phyloP scores from a whole-genome alignment of 2,888 invertebrate species.

The Coelopa pilipes region DNA sequence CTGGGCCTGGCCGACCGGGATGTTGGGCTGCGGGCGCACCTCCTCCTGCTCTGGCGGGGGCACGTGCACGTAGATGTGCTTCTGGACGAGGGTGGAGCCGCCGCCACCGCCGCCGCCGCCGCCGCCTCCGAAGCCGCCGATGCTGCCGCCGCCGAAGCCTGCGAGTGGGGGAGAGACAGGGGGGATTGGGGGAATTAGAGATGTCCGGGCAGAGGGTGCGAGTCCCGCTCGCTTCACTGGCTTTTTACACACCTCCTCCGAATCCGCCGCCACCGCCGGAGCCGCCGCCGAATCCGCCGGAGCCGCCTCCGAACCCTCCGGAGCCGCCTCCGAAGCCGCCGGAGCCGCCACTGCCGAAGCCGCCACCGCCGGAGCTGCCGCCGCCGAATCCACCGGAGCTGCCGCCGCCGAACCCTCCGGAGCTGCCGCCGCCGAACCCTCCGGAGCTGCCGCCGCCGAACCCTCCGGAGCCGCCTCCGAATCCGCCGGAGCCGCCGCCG shows the following conservation, averaged over 20 bases:
- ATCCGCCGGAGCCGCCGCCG: conserved; percentile 50
- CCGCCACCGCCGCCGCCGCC: conserved; percentile 62
- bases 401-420: conserved; percentile 42
- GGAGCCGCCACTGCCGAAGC: conserved; percentile 51
- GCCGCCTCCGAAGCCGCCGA: conserved; percentile 49
- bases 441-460: conserved; percentile 48
- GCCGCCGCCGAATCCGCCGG: conserved; percentile 49
- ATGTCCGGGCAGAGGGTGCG: too few species aligned
- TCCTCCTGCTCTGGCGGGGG: conserved; percentile 88
- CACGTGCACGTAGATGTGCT: conserved; percentile 90
- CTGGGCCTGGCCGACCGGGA: conserved; percentile 79
- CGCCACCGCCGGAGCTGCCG: conserved; percentile 53
- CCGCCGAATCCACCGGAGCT: conserved; percentile 49
- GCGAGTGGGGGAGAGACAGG: not conserved
- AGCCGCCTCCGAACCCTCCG: conserved; percentile 48
- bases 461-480: conserved; percentile 48
- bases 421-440: conserved; percentile 50
- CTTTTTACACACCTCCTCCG: conserved; percentile 18
- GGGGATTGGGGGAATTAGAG: too few species aligned
- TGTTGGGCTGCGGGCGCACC: conserved; percentile 71
- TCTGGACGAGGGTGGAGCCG: conserved; percentile 74
- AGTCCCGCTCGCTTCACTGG: too few species aligned
- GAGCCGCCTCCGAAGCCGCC: conserved; percentile 50
- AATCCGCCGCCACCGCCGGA: conserved; percentile 43
- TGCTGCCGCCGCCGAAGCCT: conserved; percentile 40